phyloP scores from a whole-genome alignment of 2,797 vertebrate species.

The Sebastes nivosus region DNA sequence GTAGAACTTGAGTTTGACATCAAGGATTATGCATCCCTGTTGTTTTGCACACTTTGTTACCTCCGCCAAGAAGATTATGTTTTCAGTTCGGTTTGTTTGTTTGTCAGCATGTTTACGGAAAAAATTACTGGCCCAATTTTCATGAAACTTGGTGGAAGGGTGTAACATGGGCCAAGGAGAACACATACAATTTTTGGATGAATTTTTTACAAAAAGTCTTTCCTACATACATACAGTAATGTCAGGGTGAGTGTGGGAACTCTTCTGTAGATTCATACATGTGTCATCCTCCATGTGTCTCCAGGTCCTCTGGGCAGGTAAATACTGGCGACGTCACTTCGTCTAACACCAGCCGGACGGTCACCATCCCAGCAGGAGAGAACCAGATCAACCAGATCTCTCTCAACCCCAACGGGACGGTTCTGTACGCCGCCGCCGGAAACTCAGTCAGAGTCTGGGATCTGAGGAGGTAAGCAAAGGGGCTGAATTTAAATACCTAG shows the following conservation, averaged over 20 bases:
- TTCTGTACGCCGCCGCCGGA: constrained; percentile 94
- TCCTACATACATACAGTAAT: neutral
- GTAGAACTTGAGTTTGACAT: too few species aligned
- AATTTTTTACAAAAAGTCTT: too few species aligned
- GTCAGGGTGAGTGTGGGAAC: neutral
- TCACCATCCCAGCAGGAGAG: constrained; percentile 93
- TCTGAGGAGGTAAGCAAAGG: constrained; percentile 87
- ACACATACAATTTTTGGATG: too few species aligned
- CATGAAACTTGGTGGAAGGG: too few species aligned
- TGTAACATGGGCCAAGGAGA: too few species aligned
- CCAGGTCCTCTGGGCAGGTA: constrained; percentile 94
- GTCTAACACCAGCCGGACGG: constrained; percentile 89
- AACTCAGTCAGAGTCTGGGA: constrained; percentile 98
- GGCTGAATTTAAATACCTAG: too few species aligned
- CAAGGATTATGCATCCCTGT: neutral
- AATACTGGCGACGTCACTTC: constrained; percentile 87
- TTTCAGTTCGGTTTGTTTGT: neutral
- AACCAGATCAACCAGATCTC: constrained; percentile 98
- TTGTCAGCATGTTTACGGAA: too few species aligned
- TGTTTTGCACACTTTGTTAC: neutral
- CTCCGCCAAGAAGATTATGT: neutral
- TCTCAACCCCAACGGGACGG: constrained; percentile 91
- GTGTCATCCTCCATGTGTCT: neutral
- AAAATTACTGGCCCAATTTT: too few species aligned
- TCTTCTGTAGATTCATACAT: neutral